Conservation (phyloP, 1,140 invertebrate genomes). For the Drosophila yakuba region DNA sequence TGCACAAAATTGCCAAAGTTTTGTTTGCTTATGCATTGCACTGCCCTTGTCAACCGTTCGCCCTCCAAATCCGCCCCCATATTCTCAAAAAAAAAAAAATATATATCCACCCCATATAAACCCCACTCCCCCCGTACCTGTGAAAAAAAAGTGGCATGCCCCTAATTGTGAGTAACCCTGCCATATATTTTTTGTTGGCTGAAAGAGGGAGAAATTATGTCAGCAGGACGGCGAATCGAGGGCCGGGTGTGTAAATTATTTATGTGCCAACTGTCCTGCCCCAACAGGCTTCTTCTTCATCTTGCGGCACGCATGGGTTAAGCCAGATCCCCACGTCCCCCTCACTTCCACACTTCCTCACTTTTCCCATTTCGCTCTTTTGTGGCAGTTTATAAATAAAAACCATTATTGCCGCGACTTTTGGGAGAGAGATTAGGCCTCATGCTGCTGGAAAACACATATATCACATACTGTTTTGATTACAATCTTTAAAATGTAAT, state of each 20-base stretch:
- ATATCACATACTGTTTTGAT: neutral
- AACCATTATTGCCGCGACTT: conserved; percentile 59
- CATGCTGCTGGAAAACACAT: neutral
- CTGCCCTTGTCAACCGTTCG: conserved; percentile 21
- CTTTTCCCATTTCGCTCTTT: neutral
- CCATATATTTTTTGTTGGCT: conserved; percentile 4
- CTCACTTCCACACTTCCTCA: no score
- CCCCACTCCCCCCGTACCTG: neutral
- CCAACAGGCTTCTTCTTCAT: conserved; percentile 8
- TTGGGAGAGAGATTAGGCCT: conserved; percentile 1
- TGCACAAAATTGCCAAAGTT: conserved; percentile 73
- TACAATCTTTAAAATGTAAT: no score
- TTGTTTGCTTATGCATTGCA: conserved; percentile 58
- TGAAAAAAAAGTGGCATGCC: neutral
- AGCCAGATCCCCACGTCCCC: neutral
- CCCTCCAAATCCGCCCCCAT: neutral
- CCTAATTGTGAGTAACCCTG: conserved; percentile 23
- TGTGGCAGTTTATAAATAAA: conserved; percentile 74
- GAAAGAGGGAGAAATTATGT: conserved; percentile 62
- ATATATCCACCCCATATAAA: conserved; percentile 2
- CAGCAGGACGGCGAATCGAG: conserved; percentile 52
- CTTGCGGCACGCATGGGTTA: conserved; percentile 58
- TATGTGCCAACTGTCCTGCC: conserved; percentile 73
- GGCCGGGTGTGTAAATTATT: conserved; percentile 68
- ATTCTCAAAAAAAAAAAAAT: conserved; percentile 5